A percentile compares a stretch with the other conserved stretches of the same genome.
Conservation (phyloP, 37 sponge, comb jelly and placozoan species). For the Cladorhizidae sp. region DNA sequence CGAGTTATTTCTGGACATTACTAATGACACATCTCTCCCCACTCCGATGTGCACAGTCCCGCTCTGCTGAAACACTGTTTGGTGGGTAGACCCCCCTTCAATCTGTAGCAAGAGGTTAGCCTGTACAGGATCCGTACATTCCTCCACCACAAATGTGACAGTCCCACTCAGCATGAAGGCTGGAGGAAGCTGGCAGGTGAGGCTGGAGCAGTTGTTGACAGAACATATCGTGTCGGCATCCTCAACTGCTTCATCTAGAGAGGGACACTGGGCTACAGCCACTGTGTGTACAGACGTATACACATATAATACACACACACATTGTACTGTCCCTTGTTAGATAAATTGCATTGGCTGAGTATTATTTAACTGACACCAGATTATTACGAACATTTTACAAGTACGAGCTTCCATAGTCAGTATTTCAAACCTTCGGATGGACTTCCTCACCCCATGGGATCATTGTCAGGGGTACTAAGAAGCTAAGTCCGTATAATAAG, state of each 20-base stretch:
- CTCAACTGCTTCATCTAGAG: not conserved
- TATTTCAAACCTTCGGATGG: not conserved
- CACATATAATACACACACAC: too few relatives aligned
- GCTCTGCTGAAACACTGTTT: not conserved
- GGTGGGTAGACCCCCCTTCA: not conserved
- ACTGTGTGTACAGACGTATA: too few relatives aligned
- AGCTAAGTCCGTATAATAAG: too few relatives aligned
- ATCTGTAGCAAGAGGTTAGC: not conserved
- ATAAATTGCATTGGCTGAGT: too few relatives aligned
- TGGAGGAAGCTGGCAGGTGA: not conserved
- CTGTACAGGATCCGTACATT: slow-evolving; percentile 18
- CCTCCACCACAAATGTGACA: not conserved
- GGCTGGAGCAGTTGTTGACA: slow-evolving; percentile 11
- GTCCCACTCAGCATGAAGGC: too few relatives aligned
- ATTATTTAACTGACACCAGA: not conserved
- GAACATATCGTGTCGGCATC: too few relatives aligned
- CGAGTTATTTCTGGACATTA: slow-evolving; percentile 5
- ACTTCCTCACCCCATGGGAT: too few relatives aligned
- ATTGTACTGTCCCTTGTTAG: too few relatives aligned
- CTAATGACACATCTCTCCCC: not conserved
- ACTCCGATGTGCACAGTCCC: not conserved
- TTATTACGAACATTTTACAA: not conserved
- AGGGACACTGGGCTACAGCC: not conserved
- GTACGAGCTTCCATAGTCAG: not conserved
- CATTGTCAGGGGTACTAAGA: too few relatives aligned